A percentile compares a stretch with the other conserved stretches of the same genome.
Conservation (phyloP, 1,140 invertebrate species). For the Heliconius eleuchia region DNA sequence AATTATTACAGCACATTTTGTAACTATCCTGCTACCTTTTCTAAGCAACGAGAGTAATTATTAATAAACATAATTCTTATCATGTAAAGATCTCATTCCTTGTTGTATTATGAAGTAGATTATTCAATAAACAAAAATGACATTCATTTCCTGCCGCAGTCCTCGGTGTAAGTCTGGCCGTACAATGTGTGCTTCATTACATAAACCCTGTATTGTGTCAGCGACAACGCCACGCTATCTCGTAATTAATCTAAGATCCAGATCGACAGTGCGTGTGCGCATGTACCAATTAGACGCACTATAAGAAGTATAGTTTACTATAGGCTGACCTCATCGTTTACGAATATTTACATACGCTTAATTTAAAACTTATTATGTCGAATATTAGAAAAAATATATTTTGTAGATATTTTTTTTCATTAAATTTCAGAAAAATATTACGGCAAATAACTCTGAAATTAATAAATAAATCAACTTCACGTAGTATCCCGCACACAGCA, state of each 20-base stretch:
- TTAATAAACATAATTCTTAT: not conserved
- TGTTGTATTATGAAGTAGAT: not conserved
- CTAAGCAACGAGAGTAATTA: not conserved
- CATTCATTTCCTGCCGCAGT: not conserved
- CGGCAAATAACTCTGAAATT: no score
- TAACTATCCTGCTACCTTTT: not conserved
- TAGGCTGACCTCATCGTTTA: not conserved
- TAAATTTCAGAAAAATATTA: no score
- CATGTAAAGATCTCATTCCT: not conserved
- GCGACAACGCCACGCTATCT: slow-evolving; percentile 57
- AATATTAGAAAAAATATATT: no score
- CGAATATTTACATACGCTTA: not conserved
- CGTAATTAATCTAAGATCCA: slow-evolving; percentile 58
- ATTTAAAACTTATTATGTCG: not conserved
- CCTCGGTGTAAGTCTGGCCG: slow-evolving; percentile 15
- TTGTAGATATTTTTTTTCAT: no score
- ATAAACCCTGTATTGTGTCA: slow-evolving; percentile 55
- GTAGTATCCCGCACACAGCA: no score
- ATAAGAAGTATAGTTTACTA: not conserved
- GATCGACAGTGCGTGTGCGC: slow-evolving; percentile 33
- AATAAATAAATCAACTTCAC: no score
- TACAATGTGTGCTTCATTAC: slow-evolving; percentile 43
- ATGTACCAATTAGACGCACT: slow-evolving; percentile 27
- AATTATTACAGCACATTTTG: no score
- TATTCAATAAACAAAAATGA: slow-evolving; percentile 7